phyloP scores from a whole-genome alignment of 2,797 vertebrate species.

The Rhinoraja longicauda region DNA sequence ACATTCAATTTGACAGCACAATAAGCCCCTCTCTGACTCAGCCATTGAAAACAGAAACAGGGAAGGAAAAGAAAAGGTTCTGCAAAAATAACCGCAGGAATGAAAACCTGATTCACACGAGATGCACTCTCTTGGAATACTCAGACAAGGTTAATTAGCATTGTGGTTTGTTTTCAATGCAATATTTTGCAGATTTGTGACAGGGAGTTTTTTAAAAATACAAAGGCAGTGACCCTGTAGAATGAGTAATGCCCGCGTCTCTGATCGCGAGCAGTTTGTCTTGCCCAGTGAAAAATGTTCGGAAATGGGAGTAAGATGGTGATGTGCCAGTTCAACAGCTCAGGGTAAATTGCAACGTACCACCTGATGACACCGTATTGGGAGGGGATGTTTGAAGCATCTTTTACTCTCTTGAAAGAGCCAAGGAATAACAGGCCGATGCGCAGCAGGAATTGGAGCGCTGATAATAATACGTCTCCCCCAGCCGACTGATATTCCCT shows the following conservation, averaged over 20 bases:
- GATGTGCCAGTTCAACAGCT: not conserved
- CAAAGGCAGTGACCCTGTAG: not conserved
- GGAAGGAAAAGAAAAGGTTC: not conserved
- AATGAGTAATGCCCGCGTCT: not conserved
- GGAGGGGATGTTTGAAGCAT: not conserved
- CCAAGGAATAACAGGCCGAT: not conserved
- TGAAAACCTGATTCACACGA: conserved; percentile 7
- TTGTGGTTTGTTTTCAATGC: not conserved
- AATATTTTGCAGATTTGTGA: not conserved
- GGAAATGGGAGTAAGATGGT: not conserved
- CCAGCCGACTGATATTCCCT: not conserved
- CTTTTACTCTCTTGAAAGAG: not conserved
- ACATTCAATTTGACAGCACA: conserved; percentile 39
- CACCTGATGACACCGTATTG: not conserved
- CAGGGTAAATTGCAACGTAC: not conserved
- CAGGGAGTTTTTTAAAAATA: not conserved
- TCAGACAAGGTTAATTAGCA: not conserved
- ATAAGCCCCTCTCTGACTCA: conserved; percentile 9
- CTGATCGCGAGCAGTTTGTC: not conserved
- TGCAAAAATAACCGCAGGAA: not conserved
- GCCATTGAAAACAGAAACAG: not conserved
- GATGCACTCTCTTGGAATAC: not conserved
- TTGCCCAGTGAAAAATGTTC: not conserved
- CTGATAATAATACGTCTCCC: not conserved
- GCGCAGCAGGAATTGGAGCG: not conserved